Percentiles rank a stretch among this genome's conserved stretches.
phyloP scores from a whole-genome alignment of 2,888 invertebrate species.

The Philereme vetulata region DNA sequence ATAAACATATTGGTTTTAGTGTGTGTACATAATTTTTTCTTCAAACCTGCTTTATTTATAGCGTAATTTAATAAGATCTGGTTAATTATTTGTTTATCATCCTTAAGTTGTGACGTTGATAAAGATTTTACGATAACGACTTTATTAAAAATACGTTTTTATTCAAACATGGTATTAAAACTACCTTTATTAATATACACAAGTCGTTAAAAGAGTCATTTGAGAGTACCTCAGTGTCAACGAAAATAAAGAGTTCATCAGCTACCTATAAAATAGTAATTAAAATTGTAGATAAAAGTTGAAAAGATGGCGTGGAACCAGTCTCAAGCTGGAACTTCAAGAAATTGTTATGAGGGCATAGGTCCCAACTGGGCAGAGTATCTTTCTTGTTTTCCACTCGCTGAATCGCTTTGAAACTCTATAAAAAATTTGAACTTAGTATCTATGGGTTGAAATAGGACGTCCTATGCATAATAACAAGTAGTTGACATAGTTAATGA shows the following conservation, averaged over 20 bases:
- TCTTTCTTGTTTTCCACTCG: conserved; percentile 6
- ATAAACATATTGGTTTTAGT: no score
- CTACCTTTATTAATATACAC: conserved; percentile 18
- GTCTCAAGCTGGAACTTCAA: conserved; percentile 11
- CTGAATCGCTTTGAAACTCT: background rate
- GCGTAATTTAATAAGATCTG: conserved; percentile 8
- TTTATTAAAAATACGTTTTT: conserved; percentile 22
- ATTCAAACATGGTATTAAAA: conserved; percentile 17
- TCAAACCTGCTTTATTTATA: conserved; percentile 2
- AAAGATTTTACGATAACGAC: conserved; percentile 23
- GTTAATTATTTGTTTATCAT: conserved; percentile 14
- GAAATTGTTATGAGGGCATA: conserved; percentile 14
- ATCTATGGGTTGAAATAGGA: background rate
- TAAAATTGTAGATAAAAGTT: conserved; percentile 23
- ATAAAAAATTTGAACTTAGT: conserved; percentile 7
- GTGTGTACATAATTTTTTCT: background rate
- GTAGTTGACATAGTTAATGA: no score
- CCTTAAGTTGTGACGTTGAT: conserved; percentile 14
- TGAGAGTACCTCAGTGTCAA: conserved; percentile 18
- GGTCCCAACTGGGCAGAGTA: background rate
- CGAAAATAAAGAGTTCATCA: conserved; percentile 25
- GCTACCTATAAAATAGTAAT: conserved; percentile 24
- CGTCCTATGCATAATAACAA: no score
- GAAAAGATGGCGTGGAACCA: conserved; percentile 20
- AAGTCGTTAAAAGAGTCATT: conserved; percentile 23